Evolutionary conservation across 1,140 invertebrate species (phyloP).

Genomic region (Pemphigus obesinymphae): DNA sequence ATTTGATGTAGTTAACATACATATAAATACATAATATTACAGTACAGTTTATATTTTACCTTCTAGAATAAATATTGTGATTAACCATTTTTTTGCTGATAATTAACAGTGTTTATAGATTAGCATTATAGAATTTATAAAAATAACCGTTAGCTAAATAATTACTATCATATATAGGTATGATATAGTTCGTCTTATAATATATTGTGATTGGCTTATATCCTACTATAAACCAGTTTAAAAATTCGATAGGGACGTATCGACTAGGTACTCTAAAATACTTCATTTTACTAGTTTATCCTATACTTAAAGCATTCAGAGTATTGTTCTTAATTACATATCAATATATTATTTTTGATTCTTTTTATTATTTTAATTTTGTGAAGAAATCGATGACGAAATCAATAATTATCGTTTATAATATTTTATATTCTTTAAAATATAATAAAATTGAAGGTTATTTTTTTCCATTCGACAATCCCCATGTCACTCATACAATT

Average conservation of each 20-base stretch:
- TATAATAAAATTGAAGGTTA: no score
- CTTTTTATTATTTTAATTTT: background rate
- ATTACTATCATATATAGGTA: background rate
- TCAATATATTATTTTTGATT: background rate
- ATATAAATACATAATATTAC: no score
- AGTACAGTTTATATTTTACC: background rate
- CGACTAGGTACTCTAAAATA: background rate
- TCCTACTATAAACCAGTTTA: background rate
- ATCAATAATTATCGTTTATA: background rate
- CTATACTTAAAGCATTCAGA: background rate
- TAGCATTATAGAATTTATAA: background rate
- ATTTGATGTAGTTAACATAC: background rate
- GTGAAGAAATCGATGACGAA: background rate
- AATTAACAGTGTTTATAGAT: background rate
- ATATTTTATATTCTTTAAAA: no score
- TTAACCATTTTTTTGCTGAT: background rate
- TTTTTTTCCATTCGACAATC: no score
- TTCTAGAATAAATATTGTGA: background rate
- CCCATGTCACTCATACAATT: background rate
- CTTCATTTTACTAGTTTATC: background rate
- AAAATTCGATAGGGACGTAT: background rate
- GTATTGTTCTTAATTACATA: background rate
- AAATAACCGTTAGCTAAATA: constrained; percentile 2
- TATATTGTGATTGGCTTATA: no score
- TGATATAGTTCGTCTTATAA: no score